Base-by-base conservation (phyloP, 1,140 invertebrate species). In the Meloidogyne hapla region DNA sequence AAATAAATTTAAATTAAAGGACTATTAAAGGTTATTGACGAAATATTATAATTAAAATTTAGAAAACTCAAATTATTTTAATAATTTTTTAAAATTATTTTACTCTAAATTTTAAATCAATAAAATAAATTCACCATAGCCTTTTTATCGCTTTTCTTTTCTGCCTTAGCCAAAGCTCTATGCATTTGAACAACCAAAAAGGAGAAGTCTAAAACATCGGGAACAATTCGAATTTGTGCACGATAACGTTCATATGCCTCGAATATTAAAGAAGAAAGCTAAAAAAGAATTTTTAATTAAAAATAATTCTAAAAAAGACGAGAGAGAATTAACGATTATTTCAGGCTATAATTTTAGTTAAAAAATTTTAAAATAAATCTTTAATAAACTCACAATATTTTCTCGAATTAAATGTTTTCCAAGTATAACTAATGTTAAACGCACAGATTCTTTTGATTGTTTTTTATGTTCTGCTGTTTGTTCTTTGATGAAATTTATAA, bases 101-200 rank as follows among this genome's bases (percentile, higher is more conserved):
- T 33, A 6, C 9, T 33, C 33, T 4, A 33, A 33, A 33, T 33
- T 8, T 8, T 6, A 33, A 33, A 33, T 33, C 9, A 33, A 33
- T 33, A 48, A 69, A 80, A 21, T 0, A 8, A 28, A 66, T 33
- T 12, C 23, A 66, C 63, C 18, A 15, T 68, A 5, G 25, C 12
- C n/a, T 38, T 1, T 64, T 67, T 67, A 28, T 84, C 83, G 26
- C 15, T 48, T 48, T 82, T 81, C 77, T 83, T 83, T 42, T 85
- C 83, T 28, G 56, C 38, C 70, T 85, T 83, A 0, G 82, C 82
- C 26, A 83, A 33, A 26, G 82, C 83, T 21, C 82, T 71, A 70
- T 83, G 82, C 26, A 83, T 74, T 74, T 83, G 82, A 10, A 74
- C 83, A 13, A 83, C 48, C 15, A 84, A 75, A 76, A 77, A 85